These are phyloP conservation scores for Brevimyrus niger DNA, from an alignment of 2,113 vertebrate species.

Conservation along the genomic window DNA sequence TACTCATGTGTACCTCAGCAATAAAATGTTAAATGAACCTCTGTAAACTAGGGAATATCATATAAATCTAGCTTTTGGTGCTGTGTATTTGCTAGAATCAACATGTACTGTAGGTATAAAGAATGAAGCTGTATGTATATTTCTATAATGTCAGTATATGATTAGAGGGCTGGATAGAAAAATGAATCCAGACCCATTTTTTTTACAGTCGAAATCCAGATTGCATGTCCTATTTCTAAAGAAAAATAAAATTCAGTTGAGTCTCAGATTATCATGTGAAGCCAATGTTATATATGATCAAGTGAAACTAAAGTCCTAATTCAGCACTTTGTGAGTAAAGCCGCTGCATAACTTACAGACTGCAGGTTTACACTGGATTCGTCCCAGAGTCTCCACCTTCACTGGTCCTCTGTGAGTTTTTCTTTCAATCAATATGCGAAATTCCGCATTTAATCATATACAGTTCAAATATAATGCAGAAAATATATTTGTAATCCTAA, in stretches of 20 bases:
- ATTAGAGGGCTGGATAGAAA: background rate
- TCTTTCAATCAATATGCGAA: background rate
- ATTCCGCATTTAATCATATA: background rate
- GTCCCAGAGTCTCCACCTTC: background rate
- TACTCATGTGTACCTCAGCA: background rate
- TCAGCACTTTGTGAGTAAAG: conserved; percentile 15
- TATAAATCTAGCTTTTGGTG: background rate
- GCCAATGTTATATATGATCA: background rate
- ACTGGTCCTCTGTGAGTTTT: background rate
- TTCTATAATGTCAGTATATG: background rate
- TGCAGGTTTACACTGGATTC: conserved; percentile 8
- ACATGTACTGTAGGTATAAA: background rate
- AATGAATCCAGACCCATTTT: background rate
- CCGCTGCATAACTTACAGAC: background rate
- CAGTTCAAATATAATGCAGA: background rate
- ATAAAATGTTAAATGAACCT: background rate
- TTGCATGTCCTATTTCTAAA: background rate
- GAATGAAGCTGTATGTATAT: background rate
- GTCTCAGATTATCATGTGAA: conserved; percentile 2
- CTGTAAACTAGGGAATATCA: background rate
- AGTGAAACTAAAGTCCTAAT: conserved; percentile 10
- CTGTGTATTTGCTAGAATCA: background rate
- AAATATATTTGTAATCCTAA: background rate
- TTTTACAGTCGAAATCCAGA: background rate
- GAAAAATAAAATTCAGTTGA: background rate